phyloP scores from a whole-genome alignment of 2,113 vertebrate genomes.

The Oreocharis arfaki region DNA sequence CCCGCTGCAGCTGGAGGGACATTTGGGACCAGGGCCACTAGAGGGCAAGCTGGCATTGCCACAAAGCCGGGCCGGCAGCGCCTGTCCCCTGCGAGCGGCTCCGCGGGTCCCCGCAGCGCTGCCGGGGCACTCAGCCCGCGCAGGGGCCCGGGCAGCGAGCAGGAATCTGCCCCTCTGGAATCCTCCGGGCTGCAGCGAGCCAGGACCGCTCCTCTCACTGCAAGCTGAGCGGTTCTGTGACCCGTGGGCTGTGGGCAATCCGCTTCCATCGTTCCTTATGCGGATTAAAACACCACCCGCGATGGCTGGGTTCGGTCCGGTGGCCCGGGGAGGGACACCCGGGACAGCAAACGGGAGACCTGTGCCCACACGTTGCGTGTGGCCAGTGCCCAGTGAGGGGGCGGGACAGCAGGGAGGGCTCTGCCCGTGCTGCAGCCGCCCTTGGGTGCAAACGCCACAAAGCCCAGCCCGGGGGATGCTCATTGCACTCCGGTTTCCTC shows the following conservation, averaged over 20 bases:
- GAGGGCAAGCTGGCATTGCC: slow-evolving; percentile 26
- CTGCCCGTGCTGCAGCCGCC: neutral
- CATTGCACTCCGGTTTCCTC: neutral
- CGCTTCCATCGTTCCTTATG: accelerated
- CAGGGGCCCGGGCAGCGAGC: accelerated
- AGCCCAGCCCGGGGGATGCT: neutral
- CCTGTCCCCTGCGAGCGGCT: neutral
- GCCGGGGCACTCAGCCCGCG: accelerated
- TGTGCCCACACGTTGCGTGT: neutral
- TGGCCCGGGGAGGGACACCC: neutral
- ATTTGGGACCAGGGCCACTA: neutral
- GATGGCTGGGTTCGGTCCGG: accelerated
- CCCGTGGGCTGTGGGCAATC: neutral
- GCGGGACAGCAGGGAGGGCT: neutral
- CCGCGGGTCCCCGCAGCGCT: neutral
- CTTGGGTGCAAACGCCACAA: neutral
- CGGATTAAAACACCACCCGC: neutral
- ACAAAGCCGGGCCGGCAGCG: neutral
- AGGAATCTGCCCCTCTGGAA: neutral
- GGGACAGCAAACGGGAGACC: neutral
- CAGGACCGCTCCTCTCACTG: neutral
- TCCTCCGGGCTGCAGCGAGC: neutral
- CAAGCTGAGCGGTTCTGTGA: accelerated
- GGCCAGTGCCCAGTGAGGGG: neutral
- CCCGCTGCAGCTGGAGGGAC: neutral